Conservation (phyloP, 2,888 invertebrate genomes). For the Chromoteleia sp. region DNA sequence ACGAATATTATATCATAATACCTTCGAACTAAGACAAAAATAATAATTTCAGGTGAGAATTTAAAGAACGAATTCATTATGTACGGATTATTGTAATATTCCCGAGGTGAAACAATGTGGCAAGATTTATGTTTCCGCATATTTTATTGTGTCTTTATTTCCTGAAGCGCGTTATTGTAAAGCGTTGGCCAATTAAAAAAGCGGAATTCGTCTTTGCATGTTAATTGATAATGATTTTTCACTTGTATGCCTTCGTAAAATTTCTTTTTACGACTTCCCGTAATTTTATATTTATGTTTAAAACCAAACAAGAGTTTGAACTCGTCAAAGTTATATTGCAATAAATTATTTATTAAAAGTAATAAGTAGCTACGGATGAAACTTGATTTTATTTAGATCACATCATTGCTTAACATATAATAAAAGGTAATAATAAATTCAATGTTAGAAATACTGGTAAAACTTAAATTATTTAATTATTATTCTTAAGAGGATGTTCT, state of each 20-base stretch:
- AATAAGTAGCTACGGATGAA: too few relatives aligned
- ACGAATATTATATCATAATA: background rate
- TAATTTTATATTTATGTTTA: background rate
- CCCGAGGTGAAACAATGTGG: background rate
- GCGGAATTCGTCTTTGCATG: background rate
- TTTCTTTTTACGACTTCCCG: background rate
- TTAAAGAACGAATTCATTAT: slow-evolving; percentile 1
- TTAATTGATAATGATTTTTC: slow-evolving; percentile 12
- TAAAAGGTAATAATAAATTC: too few relatives aligned
- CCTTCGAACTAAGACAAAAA: too few relatives aligned
- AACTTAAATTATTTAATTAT: too few relatives aligned
- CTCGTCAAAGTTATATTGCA: too few relatives aligned
- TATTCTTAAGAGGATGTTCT: too few relatives aligned
- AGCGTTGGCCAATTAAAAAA: slow-evolving; percentile 5
- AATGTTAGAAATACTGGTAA: too few relatives aligned
- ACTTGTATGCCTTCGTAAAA: slow-evolving; percentile 10
- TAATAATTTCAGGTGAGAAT: slow-evolving; percentile 6
- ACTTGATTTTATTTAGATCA: too few relatives aligned
- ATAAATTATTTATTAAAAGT: too few relatives aligned
- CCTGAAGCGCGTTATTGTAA: slow-evolving; percentile 7
- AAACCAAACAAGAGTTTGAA: too few relatives aligned
- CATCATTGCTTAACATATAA: too few relatives aligned
- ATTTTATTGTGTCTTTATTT: slow-evolving; percentile 25
- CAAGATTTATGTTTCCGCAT: slow-evolving; percentile 19
- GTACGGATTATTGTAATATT: background rate